Conservation (phyloP, 2,797 vertebrate species). For the Eospalax fontanierii region DNA sequence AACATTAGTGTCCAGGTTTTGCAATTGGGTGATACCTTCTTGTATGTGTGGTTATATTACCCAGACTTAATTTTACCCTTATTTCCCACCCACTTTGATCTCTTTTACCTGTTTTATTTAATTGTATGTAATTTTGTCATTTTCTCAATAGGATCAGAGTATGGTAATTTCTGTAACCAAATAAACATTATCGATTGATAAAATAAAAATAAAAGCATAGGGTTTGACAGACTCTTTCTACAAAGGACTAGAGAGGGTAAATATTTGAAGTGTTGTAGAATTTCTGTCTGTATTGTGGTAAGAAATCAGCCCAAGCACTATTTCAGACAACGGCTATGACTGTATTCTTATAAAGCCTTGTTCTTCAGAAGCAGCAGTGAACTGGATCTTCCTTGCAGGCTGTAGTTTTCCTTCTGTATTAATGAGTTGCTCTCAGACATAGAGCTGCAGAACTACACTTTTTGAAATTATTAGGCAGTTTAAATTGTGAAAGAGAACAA, state of each 20-base stretch:
- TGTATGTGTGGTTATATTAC: background rate
- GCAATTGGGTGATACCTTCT: background rate
- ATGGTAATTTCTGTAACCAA: constrained; percentile 15
- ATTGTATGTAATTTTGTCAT: constrained; percentile 59
- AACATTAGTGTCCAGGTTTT: constrained; percentile 1
- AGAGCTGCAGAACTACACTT: background rate
- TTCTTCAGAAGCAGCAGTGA: background rate
- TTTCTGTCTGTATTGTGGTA: background rate
- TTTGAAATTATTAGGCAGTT: background rate
- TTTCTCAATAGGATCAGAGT: constrained; percentile 43
- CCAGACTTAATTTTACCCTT: background rate
- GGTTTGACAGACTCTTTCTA: constrained; percentile 9
- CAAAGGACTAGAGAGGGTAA: background rate
- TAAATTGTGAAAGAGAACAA: constrained; percentile 7
- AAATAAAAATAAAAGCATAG: constrained; percentile 47
- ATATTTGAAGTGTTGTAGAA: background rate
- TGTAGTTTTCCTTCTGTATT: background rate
- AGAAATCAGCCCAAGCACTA: background rate
- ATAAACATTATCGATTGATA: background rate
- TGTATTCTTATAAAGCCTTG: background rate
- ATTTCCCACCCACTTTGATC: constrained; percentile 48
- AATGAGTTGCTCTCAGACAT: constrained; percentile 22
- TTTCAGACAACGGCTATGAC: background rate
- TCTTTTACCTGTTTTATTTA: constrained; percentile 61
- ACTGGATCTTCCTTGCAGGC: background rate